A percentile compares a stretch with the other conserved stretches of the same genome.
Conservation (phyloP, 2,888 invertebrate species). For the Agapostemon virescens region DNA sequence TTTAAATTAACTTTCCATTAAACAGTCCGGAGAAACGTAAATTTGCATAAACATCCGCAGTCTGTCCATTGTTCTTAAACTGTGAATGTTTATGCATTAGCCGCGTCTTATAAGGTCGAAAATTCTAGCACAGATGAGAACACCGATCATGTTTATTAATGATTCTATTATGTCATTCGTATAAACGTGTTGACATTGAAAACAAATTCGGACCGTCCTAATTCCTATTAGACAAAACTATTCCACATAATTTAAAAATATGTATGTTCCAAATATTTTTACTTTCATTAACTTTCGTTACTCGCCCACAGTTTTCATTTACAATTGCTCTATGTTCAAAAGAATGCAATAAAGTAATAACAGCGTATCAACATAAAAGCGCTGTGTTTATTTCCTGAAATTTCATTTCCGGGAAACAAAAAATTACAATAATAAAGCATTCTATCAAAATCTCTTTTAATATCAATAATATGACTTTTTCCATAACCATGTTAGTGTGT, state of each 20-base stretch:
- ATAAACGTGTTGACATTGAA: neutral
- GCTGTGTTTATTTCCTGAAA: too few species aligned
- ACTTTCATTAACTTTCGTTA: too few species aligned
- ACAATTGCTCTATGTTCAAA: neutral
- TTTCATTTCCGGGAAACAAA: neutral
- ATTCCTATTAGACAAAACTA: too few species aligned
- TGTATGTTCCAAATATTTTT: too few species aligned
- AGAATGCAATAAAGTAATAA: neutral
- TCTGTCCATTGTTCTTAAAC: neutral
- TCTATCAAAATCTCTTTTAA: neutral
- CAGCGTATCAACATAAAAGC: neutral
- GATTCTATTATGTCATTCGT: neutral
- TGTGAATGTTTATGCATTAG: neutral
- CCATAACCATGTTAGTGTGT: neutral
- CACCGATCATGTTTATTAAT: neutral
- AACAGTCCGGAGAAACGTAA: neutral
- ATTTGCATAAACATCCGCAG: conserved; percentile 6
- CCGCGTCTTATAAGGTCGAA: neutral
- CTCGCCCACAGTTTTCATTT: too few species aligned
- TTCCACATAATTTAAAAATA: neutral
- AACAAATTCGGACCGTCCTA: neutral
- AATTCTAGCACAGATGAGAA: neutral
- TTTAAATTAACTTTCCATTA: conserved; percentile 1
- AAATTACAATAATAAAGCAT: too few species aligned
- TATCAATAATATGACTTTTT: neutral